A percentile compares a stretch with the other conserved stretches of the same genome.
phyloP scores from a whole-genome alignment of 1,140 invertebrate genomes.

The Dreissena polymorpha region DNA sequence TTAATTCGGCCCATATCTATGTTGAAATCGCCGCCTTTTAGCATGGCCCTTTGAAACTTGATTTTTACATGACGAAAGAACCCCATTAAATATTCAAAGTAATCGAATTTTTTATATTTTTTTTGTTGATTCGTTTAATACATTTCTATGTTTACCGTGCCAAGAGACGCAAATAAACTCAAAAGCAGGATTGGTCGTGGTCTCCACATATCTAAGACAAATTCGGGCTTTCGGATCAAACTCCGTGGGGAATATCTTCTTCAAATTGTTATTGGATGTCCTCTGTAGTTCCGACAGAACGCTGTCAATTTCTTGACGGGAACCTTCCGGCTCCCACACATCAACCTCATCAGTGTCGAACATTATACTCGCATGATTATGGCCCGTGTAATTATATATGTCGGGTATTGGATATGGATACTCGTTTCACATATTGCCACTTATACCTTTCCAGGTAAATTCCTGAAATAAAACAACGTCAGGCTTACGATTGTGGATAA shows the following conservation, averaged over 20 bases:
- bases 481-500: too few species aligned
- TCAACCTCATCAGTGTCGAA: neutral
- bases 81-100: neutral
- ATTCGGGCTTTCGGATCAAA: neutral
- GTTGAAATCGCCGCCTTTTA: neutral
- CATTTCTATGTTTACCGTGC: neutral
- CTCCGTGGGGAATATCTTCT: neutral
- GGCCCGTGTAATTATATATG: slow-evolving; percentile 13
- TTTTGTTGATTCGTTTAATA: too few species aligned
- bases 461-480: too few species aligned
- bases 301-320: neutral
- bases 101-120: neutral
- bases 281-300: neutral
- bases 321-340: neutral
- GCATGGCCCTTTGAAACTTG: neutral
- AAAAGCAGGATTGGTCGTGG: neutral
- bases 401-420: slow-evolving; percentile 29
- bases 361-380: slow-evolving; percentile 42
- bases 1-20: neutral
- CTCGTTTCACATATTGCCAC: too few species aligned
- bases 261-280: neutral
- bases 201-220: neutral
- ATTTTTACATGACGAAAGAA: neutral
- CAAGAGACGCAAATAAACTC: neutral
- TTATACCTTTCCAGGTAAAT: too few species aligned